Percentiles rank a stretch among this genome's conserved stretches.
These are phyloP conservation scores for Tuberolachnus salignus DNA, from an alignment of 2,888 invertebrate species.

Conservation along the genomic window DNA sequence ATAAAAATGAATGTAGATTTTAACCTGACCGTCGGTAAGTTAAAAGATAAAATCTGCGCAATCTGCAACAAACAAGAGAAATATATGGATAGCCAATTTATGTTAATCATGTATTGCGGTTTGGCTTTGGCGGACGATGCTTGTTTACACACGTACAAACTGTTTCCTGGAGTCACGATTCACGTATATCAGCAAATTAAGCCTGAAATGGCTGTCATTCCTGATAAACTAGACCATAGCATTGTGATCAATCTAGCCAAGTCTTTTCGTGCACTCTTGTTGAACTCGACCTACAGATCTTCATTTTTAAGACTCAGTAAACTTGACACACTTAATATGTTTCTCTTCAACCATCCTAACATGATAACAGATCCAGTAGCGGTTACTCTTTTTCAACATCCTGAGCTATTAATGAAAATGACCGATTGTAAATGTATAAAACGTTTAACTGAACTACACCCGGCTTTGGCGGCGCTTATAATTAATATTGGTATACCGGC, in stretches of 20 bases:
- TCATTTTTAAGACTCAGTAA: conserved; percentile 38
- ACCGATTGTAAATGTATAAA: conserved; percentile 41
- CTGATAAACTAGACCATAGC: fast-evolving
- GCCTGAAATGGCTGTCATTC: not conserved
- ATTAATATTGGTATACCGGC: conserved; percentile 46
- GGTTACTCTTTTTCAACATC: conserved; percentile 53
- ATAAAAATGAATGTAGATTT: not conserved
- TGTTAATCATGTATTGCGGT: conserved; percentile 74
- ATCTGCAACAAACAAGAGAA: not conserved
- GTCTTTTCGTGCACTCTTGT: conserved; percentile 8
- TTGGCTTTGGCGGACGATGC: conserved; percentile 71
- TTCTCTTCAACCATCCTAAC: conserved; percentile 38
- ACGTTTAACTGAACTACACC: conserved; percentile 46
- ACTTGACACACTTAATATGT: conserved; percentile 33
- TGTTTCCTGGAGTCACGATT: conserved; percentile 67
- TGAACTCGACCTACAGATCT: not conserved
- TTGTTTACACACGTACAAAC: conserved; percentile 70
- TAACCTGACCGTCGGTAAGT: not conserved
- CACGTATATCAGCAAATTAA: conserved; percentile 65
- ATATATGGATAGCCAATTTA: not conserved
- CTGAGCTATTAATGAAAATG: conserved; percentile 52
- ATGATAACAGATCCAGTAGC: conserved; percentile 51
- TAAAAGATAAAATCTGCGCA: no score
- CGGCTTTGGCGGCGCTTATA: conserved; percentile 42
- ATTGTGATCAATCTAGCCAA: not conserved